phyloP scores from a whole-genome alignment of 2,113 vertebrate species.

The Otis tarda region DNA sequence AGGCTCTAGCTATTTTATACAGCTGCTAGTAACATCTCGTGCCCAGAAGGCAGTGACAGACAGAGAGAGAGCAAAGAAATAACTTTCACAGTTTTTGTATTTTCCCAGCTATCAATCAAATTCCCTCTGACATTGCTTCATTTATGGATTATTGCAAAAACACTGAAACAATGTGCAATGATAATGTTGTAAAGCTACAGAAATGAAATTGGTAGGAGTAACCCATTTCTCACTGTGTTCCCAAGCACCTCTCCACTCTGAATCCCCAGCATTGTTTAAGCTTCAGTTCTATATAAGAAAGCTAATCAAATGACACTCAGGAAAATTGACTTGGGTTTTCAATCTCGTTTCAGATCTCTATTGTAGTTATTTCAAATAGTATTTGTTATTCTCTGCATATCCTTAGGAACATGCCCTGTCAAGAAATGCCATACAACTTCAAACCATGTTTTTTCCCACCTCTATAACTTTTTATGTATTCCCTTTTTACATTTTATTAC shows the following conservation, averaged over 20 bases:
- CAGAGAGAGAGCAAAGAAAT: conserved; percentile 56
- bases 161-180: conserved; percentile 72
- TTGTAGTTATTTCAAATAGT: conserved; percentile 79
- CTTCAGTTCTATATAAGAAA: conserved; percentile 74
- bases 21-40: conserved; percentile 12
- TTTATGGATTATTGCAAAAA: conserved; percentile 79
- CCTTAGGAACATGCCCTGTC: conserved; percentile 77
- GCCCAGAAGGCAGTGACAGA: conserved; percentile 50
- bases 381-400: conserved; percentile 81
- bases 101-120: conserved; percentile 73
- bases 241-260: conserved; percentile 64
- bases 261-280: conserved; percentile 76
- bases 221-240: conserved; percentile 73
- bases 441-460: conserved; percentile 77
- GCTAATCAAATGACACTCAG: conserved; percentile 79
- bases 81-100: conserved; percentile 40
- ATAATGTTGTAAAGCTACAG: conserved; percentile 71
- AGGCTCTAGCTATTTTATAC: conserved; percentile 24
- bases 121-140: conserved; percentile 72
- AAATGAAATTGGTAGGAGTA: conserved; percentile 76
- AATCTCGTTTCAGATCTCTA: conserved; percentile 78
- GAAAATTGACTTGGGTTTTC: conserved; percentile 80
- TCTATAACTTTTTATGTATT: conserved; percentile 82
- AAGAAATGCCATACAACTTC: conserved; percentile 77
- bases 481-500: conserved; percentile 83